Evolutionary conservation across 2,888 invertebrate genomes (phyloP).

Genomic region (Pheosia gnoma): DNA sequence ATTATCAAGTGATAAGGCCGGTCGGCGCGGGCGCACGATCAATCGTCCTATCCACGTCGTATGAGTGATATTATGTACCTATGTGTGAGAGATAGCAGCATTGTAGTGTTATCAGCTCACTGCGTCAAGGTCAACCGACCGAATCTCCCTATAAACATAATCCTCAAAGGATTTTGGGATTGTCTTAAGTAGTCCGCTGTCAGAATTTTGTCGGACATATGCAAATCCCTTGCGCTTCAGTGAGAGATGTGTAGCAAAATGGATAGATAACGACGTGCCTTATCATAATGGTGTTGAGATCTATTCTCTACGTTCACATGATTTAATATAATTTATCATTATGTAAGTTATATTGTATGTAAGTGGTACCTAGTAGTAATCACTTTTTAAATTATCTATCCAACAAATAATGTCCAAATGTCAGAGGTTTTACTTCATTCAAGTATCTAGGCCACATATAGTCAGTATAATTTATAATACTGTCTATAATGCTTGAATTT

Average conservation of each 20-base stretch:
- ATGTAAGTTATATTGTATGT: slow-evolving; percentile 1
- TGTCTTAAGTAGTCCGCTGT: slow-evolving; percentile 48
- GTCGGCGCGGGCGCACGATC: slow-evolving; percentile 62
- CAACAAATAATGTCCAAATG: too few species aligned
- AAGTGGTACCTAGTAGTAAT: background rate
- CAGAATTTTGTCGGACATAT: slow-evolving; percentile 40
- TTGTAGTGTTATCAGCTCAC: slow-evolving; percentile 69
- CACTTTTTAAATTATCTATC: too few species aligned
- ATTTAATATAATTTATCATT: slow-evolving; percentile 8
- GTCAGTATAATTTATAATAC: too few species aligned
- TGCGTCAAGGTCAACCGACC: slow-evolving; percentile 63
- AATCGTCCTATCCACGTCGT: slow-evolving; percentile 65
- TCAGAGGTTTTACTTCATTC: too few species aligned
- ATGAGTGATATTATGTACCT: slow-evolving; percentile 49
- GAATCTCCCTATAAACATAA: slow-evolving; percentile 54
- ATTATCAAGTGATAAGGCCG: slow-evolving; percentile 76
- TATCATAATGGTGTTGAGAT: slow-evolving; percentile 8
- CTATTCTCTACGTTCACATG: background rate
- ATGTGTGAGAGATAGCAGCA: slow-evolving; percentile 57
- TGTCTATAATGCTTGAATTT: too few species aligned
- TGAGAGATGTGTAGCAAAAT: slow-evolving; percentile 19
- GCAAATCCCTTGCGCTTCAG: slow-evolving; percentile 35
- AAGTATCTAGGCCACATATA: too few species aligned
- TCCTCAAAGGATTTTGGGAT: slow-evolving; percentile 57
- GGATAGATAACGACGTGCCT: background rate